phyloP scores from a whole-genome alignment of 2,888 invertebrate species.

The Pseudococcus jackbeardsleyi region DNA sequence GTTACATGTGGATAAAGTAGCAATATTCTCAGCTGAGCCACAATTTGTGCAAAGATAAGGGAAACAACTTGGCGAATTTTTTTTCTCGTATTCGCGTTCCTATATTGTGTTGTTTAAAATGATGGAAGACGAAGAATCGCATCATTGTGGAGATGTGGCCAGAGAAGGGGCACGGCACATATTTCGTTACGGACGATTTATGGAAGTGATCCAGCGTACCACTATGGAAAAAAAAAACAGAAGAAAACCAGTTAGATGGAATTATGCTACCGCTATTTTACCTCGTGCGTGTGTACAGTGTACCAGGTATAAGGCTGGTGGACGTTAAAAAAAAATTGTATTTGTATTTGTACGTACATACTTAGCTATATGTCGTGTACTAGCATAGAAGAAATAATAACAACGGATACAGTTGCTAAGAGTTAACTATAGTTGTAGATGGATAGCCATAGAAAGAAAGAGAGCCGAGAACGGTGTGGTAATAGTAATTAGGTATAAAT shows the following conservation, averaged over 20 bases:
- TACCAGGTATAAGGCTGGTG: not conserved
- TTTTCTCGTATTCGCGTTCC: not conserved
- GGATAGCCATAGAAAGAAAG: not conserved
- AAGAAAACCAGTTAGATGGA: conserved; percentile 33
- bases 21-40: not conserved
- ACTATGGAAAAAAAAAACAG: not conserved
- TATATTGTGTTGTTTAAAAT: not conserved
- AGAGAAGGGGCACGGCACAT: not conserved
- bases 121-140: conserved; percentile 16
- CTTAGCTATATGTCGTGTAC: not conserved
- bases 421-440: not conserved
- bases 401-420: not conserved
- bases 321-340: not conserved
- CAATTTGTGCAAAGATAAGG: not conserved
- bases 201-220: not conserved
- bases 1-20: not conserved
- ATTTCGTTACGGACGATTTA: conserved; percentile 30
- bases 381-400: not conserved
- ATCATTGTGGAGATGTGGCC: not conserved
- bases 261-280: conserved; percentile 51
- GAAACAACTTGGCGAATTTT: not conserved
- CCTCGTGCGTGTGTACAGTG: not conserved
- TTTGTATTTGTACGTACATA: not conserved
- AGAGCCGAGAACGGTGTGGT: not conserved
- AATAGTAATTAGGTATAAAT: conserved; percentile 53